phyloP scores from a whole-genome alignment of 2,797 vertebrate genomes.

The Ctenosaura bakeri region DNA sequence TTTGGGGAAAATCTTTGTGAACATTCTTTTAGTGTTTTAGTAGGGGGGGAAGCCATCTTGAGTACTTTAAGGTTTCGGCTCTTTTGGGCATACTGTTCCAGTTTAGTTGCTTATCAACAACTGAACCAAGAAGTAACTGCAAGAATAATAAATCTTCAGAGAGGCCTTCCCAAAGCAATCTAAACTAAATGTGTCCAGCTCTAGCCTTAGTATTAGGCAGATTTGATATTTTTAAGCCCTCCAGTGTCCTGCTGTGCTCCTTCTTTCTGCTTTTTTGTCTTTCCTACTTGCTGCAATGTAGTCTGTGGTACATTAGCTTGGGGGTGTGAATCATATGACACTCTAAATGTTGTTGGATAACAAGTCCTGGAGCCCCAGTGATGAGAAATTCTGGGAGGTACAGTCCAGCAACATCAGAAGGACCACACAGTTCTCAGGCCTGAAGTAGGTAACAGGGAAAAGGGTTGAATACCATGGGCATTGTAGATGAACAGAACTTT shows the following conservation, averaged over 20 bases:
- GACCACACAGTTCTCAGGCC: no score
- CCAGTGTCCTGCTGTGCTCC: neutral
- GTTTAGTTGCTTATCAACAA: slow-evolving; percentile 28
- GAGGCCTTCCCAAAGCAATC: neutral
- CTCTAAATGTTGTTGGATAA: no score
- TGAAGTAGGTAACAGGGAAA: neutral
- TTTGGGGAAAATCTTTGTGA: slow-evolving; percentile 13
- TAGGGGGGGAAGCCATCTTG: neutral
- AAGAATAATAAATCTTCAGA: slow-evolving; percentile 14
- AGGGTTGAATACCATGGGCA: neutral
- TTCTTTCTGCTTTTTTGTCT: neutral
- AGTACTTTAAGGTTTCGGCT: neutral
- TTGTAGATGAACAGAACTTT: no score
- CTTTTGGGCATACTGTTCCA: neutral
- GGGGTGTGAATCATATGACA: no score
- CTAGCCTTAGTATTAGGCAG: neutral
- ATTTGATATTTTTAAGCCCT: neutral
- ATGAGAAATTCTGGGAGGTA: no score
- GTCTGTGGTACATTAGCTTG: neutral
- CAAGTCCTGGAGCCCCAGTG: no score
- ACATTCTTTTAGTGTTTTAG: neutral
- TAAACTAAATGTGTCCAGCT: neutral
- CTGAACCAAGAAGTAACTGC: slow-evolving; percentile 20
- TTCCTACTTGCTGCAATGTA: neutral
- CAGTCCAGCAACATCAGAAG: no score